Percentiles rank a stretch among this genome's conserved stretches.
Evolutionary conservation across 1,140 invertebrate genomes (phyloP).

Genomic region (Pogonus chalceus): DNA sequence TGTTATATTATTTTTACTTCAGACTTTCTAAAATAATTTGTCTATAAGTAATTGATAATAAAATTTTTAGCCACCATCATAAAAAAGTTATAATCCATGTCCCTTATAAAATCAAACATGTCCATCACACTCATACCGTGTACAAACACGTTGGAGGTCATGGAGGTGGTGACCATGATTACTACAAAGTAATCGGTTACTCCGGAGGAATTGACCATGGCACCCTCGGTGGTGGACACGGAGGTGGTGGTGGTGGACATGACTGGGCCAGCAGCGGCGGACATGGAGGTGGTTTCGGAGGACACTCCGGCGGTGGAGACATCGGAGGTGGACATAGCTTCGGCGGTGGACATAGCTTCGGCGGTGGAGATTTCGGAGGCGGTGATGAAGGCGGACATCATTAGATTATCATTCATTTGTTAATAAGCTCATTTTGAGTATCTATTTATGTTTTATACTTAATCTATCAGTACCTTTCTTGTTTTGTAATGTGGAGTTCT

Average conservation of each 20-base stretch:
- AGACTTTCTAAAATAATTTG: too few relatives aligned
- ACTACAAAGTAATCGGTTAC: constrained; percentile 34
- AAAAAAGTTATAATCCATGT: constrained; percentile 51
- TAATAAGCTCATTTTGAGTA: not conserved
- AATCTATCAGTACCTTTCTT: too few relatives aligned
- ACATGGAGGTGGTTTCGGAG: constrained; percentile 16
- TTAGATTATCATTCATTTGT: not conserved
- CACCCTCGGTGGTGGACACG: constrained; percentile 19
- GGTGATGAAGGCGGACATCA: constrained; percentile 11
- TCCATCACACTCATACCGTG: constrained; percentile 49
- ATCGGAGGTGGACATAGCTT: constrained; percentile 15
- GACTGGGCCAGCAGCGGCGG: constrained; percentile 10
- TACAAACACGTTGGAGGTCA: constrained; percentile 40
- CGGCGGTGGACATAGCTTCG: constrained; percentile 12
- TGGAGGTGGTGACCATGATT: constrained; percentile 24
- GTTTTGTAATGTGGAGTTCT: too few relatives aligned
- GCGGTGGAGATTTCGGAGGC: constrained; percentile 10
- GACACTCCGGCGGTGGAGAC: constrained; percentile 24
- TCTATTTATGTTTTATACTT: not conserved
- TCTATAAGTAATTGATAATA: too few relatives aligned
- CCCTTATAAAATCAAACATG: constrained; percentile 45
- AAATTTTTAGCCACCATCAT: too few relatives aligned
- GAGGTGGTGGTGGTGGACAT: constrained; percentile 6
- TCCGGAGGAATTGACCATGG: constrained; percentile 29
- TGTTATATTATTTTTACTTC: too few relatives aligned